Conservation (phyloP, 2,888 invertebrate species). For the Steinernema scapterisci region DNA sequence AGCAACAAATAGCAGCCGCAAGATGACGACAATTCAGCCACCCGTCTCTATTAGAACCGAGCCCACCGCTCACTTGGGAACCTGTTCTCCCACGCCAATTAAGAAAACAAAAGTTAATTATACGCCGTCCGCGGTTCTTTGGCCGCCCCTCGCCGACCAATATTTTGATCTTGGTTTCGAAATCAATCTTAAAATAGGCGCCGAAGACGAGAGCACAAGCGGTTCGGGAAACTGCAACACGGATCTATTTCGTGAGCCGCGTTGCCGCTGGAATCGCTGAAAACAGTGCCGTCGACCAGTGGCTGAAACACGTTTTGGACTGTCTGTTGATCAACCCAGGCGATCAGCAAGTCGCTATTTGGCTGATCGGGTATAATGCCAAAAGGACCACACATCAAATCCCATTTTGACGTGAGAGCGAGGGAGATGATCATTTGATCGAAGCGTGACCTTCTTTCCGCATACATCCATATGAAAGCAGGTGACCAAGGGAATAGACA, state of each 20-base stretch:
- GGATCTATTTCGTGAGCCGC: too few relatives aligned
- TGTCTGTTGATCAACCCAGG: not conserved
- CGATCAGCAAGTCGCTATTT: constrained; percentile 16
- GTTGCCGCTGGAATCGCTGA: not conserved
- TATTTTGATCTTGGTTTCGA: too few relatives aligned
- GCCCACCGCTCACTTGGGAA: not conserved
- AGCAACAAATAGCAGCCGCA: not conserved
- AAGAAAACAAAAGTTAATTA: constrained; percentile 6
- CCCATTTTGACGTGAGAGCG: not conserved
- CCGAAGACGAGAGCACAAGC: too few relatives aligned
- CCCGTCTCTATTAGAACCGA: not conserved
- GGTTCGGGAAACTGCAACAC: too few relatives aligned
- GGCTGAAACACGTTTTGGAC: not conserved
- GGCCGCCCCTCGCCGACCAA: too few relatives aligned
- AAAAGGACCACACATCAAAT: not conserved
- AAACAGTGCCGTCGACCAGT: not conserved
- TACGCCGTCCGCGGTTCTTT: not conserved
- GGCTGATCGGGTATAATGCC: not conserved
- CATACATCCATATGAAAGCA: too few relatives aligned
- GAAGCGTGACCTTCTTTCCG: too few relatives aligned
- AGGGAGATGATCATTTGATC: constrained; percentile 2
- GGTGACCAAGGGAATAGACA: too few relatives aligned
- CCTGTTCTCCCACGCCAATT: constrained; percentile 4
- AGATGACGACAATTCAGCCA: not conserved
- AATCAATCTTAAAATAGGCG: too few relatives aligned